Conservation (phyloP, 1,140 invertebrate genomes). For the Ericerus pela region DNA sequence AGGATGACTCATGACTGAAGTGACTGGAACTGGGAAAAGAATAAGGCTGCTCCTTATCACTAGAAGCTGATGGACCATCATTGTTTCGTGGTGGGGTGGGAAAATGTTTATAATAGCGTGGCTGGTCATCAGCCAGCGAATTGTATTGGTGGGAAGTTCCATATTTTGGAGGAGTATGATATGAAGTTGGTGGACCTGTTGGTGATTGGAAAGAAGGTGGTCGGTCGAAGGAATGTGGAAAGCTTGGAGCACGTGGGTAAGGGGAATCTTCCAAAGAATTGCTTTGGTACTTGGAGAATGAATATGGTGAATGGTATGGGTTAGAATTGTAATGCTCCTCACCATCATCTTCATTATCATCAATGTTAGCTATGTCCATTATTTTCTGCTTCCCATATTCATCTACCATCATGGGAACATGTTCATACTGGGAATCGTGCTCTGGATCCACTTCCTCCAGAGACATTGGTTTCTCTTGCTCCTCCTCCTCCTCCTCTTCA, state of each 20-base stretch:
- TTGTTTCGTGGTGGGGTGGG: background rate
- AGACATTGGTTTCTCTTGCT: background rate
- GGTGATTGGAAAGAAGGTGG: background rate
- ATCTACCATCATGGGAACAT: constrained; percentile 17
- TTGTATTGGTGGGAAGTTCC: constrained; percentile 6
- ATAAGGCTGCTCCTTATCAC: no score
- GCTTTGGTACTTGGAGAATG: background rate
- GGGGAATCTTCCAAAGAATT: background rate
- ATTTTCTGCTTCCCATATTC: constrained; percentile 13
- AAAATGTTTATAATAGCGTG: constrained; percentile 3
- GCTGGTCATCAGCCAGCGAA: background rate
- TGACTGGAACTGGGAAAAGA: no score
- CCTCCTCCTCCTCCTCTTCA: background rate
- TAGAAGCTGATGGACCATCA: background rate
- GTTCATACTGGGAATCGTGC: constrained; percentile 17
- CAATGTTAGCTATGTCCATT: background rate
- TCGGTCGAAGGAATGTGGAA: background rate
- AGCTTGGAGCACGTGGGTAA: background rate
- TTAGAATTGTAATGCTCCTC: constrained; percentile 1
- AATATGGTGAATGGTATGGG: background rate
- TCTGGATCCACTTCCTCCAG: constrained; percentile 8
- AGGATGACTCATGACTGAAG: no score
- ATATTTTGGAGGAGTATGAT: background rate
- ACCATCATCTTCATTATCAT: background rate
- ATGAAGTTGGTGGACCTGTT: background rate